Evolutionary conservation across 2,888 invertebrate species (phyloP), one percentile per base, ranked within the genome.

Genomic region (Azorinus chamasolen): DNA sequence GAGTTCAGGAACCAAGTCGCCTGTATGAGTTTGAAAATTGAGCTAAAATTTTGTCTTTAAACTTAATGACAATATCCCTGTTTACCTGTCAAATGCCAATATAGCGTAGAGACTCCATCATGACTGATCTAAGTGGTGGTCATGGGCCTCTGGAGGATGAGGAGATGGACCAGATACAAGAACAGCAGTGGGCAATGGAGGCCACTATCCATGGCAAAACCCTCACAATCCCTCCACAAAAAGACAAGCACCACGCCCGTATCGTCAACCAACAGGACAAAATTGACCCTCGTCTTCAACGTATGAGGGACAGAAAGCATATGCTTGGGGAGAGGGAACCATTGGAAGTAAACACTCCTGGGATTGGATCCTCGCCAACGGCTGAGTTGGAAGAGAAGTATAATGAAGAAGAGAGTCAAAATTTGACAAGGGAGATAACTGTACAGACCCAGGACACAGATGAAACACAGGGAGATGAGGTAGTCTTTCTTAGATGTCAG

Each of bases 181-280:
- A 86, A 22, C 77, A 82, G 16, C 55, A 79, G 16, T 86, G 84
- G 86, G 69, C 75, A 22, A 43, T 54, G 5, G 82, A 81, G 59
- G 73, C 76, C 14, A 69, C 79, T 12, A 24, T 86, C 18, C 83
- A 79, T 70, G 86, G 83, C 10, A 76, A 68, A n/a, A 74, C 82
- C 27, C 71, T 86, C 4, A 83, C 83, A 5, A 64, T 86, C 2
- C 86, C 86, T 22, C 83, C 83, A 14, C 74, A 79, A 20, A 77
- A 69, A 18, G 77, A 75, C 25, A 78, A 79, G 14, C 74, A 75
- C 46, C 64, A 66, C 41, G 82, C 78, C 8, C 53, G 82, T n/a
- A 16, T 53, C 24, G 41, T 22, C 18, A 58, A 69, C 39, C 59
- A 62, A 39, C 62, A 68, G 10, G 58, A 37, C 14, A 46, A 43